Conservation (phyloP, 2,113 vertebrate genomes). For the Alexandromys fortis region DNA sequence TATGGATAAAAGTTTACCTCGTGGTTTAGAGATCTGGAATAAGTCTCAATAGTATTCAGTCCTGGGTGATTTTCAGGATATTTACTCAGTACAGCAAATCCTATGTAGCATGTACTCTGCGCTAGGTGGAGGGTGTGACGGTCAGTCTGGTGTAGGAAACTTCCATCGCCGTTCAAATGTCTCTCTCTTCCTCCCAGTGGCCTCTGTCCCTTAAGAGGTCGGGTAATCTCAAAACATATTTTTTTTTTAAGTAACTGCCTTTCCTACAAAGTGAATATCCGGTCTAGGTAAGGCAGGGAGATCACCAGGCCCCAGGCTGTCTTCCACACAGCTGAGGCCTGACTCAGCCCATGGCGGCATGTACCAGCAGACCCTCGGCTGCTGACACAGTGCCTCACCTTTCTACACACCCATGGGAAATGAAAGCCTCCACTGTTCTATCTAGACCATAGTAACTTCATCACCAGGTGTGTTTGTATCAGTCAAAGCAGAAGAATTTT, state of each 20-base stretch:
- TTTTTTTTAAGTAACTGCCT: not conserved
- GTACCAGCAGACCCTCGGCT: not conserved
- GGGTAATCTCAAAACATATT: not conserved
- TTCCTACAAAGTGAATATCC: not conserved
- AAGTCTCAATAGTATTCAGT: not conserved
- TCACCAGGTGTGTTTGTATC: not conserved
- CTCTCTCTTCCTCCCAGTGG: not conserved
- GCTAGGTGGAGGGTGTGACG: not conserved
- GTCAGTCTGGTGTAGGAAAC: no score
- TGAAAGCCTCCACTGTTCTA: not conserved
- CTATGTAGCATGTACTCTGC: not conserved
- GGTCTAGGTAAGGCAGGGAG: not conserved
- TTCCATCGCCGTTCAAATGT: not conserved
- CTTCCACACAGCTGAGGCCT: not conserved
- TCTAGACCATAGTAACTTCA: not conserved
- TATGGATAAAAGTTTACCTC: not conserved
- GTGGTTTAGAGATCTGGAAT: not conserved
- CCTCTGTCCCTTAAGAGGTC: not conserved
- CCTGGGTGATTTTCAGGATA: not conserved
- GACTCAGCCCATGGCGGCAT: not conserved
- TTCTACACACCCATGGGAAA: not conserved
- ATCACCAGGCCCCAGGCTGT: not conserved
- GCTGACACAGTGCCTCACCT: not conserved
- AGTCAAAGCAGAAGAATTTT: conserved; percentile 19
- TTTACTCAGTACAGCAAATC: not conserved